Evolutionary conservation across 2,113 vertebrate genomes (phyloP).

Genomic region (Lagopus leucura): DNA sequence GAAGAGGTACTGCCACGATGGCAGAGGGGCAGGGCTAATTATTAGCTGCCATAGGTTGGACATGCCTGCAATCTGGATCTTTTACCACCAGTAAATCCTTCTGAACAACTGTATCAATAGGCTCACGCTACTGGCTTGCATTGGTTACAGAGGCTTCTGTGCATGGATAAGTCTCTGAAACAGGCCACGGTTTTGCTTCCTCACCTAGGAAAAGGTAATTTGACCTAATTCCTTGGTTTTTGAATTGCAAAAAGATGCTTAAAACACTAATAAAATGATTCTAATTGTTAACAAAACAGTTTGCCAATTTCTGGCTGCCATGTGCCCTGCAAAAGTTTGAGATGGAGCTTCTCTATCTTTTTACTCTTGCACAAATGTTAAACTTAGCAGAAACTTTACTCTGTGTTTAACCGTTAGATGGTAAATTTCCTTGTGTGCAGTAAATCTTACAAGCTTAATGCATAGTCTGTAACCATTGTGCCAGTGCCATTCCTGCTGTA

Average conservation of each 20-base stretch:
- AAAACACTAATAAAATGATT: not conserved
- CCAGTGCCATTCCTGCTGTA: not conserved
- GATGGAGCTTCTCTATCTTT: not conserved
- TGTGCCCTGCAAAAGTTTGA: not conserved
- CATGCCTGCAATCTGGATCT: not conserved
- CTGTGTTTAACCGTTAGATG: not conserved
- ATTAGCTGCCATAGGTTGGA: too few relatives aligned
- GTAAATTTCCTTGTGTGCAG: not conserved
- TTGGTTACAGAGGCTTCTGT: not conserved
- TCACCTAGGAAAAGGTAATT: not conserved
- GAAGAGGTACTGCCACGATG: too few relatives aligned
- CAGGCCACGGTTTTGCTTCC: not conserved
- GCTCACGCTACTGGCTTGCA: not conserved
- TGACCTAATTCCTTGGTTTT: not conserved
- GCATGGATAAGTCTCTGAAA: not conserved
- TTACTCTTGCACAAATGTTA: not conserved
- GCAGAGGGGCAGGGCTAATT: too few relatives aligned
- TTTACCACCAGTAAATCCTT: not conserved
- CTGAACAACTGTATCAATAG: not conserved
- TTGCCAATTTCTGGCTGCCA: not conserved
- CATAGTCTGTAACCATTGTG: constrained; percentile 3
- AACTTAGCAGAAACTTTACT: not conserved
- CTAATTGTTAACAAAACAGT: not conserved
- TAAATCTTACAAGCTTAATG: not conserved
- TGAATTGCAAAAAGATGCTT: not conserved